Conservation (phyloP, 2,888 invertebrate species). For the Argynnis bischoffii region DNA sequence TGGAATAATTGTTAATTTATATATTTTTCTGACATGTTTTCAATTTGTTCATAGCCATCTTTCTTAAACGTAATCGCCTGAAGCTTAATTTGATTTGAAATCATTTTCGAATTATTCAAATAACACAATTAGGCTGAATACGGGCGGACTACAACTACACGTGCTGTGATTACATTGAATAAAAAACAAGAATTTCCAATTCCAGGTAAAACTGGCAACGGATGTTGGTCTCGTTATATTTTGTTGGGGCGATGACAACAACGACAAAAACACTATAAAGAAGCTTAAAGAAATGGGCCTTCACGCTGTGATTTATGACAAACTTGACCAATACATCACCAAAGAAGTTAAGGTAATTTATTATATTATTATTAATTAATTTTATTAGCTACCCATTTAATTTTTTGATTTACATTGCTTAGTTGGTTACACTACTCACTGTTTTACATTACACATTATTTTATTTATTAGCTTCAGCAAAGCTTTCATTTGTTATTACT, state of each 20-base stretch:
- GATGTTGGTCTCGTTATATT: conserved; percentile 93
- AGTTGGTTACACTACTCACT: not conserved
- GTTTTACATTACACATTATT: conserved; percentile 1
- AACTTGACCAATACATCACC: conserved; percentile 89
- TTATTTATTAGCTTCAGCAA: not conserved
- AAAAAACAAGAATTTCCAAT: conserved; percentile 11
- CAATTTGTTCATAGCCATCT: no score
- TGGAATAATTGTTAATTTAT: no score
- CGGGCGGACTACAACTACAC: no score
- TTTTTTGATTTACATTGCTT: not conserved
- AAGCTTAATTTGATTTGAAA: no score
- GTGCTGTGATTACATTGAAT: not conserved
- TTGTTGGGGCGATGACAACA: conserved; percentile 99
- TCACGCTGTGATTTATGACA: conserved; percentile 98
- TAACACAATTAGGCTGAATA: no score
- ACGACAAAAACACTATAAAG: conserved; percentile 92
- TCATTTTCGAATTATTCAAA: no score
- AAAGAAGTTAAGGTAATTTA: conserved; percentile 84
- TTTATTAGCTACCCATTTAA: not conserved
- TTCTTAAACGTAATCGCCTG: no score
- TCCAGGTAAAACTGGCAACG: conserved; percentile 88
- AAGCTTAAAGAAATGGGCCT: conserved; percentile 94
- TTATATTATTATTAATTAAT: conserved; percentile 1
- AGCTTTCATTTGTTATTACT: not conserved
- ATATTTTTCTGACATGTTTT: no score